phyloP scores from a whole-genome alignment of 2,797 vertebrate genomes.

The Lithobates pipiens region DNA sequence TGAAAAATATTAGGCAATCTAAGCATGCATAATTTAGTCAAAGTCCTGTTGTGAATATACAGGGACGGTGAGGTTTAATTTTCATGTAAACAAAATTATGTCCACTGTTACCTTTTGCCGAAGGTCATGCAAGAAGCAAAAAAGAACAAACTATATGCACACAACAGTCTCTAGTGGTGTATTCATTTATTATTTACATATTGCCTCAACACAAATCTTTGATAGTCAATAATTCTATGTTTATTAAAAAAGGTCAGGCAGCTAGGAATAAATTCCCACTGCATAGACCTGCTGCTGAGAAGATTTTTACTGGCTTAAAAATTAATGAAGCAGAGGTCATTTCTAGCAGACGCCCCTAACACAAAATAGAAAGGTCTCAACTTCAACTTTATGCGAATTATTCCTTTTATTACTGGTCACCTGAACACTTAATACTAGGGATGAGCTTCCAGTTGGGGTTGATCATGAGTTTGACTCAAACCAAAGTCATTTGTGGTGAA shows the following conservation, averaged over 20 bases:
- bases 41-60: slow-evolving; percentile 37
- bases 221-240: slow-evolving; percentile 62
- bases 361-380: slow-evolving; percentile 10
- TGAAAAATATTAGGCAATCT: background rate
- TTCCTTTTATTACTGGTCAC: slow-evolving; percentile 28
- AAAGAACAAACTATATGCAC: slow-evolving; percentile 18
- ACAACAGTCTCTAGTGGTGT: slow-evolving; percentile 33
- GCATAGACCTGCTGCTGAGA: slow-evolving; percentile 53
- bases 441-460: too few relatives aligned
- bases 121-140: slow-evolving; percentile 43
- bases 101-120: slow-evolving; percentile 40
- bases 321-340: slow-evolving; percentile 50
- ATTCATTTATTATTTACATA: slow-evolving; percentile 62
- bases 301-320: slow-evolving; percentile 51
- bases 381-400: slow-evolving; percentile 31
- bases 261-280: slow-evolving; percentile 54
- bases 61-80: slow-evolving; percentile 10
- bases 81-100: slow-evolving; percentile 44
- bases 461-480: too few relatives aligned
- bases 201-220: slow-evolving; percentile 51
- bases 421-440: slow-evolving; percentile 2
- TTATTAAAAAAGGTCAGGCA: slow-evolving; percentile 62
- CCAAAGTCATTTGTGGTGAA: too few relatives aligned
- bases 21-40: slow-evolving; percentile 37
- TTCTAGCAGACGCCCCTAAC: slow-evolving; percentile 32